These are phyloP conservation scores for Brienomyrus longianalis DNA, from an alignment of 2,113 vertebrate genomes.

Conservation along the genomic window DNA sequence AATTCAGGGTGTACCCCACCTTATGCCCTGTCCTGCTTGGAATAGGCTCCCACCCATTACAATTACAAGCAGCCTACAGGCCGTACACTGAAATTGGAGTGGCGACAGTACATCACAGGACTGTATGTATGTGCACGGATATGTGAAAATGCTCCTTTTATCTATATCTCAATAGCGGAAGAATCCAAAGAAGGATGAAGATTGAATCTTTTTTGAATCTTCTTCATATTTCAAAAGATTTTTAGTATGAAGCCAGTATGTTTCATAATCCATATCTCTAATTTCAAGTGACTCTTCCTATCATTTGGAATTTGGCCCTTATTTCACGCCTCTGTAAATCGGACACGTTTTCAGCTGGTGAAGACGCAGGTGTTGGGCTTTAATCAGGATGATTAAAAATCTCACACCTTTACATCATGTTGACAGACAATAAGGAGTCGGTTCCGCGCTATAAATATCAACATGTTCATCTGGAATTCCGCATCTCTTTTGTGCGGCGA, in stretches of 20 bases:
- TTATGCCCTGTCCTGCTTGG: background rate
- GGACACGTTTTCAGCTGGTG: background rate
- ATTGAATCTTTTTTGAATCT: background rate
- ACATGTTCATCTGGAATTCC: background rate
- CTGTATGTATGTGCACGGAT: background rate
- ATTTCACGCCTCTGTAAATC: background rate
- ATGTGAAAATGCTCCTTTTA: background rate
- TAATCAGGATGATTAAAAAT: conserved; percentile 21
- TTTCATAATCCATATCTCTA: background rate
- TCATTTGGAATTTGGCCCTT: background rate
- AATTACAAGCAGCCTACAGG: background rate
- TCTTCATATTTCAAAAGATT: background rate
- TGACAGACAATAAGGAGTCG: conserved; percentile 18
- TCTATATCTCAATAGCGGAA: background rate
- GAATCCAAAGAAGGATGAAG: background rate
- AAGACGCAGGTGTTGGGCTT: conserved; percentile 20
- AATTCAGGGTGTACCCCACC: background rate
- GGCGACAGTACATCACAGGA: background rate
- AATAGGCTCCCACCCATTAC: background rate
- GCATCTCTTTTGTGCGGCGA: background rate
- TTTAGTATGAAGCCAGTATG: background rate
- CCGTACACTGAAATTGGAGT: background rate
- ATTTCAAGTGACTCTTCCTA: background rate
- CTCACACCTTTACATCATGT: conserved; percentile 8
- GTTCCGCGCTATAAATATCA: conserved; percentile 8